Conservation (phyloP, 1,140 invertebrate species). For the Popillia japonica region DNA sequence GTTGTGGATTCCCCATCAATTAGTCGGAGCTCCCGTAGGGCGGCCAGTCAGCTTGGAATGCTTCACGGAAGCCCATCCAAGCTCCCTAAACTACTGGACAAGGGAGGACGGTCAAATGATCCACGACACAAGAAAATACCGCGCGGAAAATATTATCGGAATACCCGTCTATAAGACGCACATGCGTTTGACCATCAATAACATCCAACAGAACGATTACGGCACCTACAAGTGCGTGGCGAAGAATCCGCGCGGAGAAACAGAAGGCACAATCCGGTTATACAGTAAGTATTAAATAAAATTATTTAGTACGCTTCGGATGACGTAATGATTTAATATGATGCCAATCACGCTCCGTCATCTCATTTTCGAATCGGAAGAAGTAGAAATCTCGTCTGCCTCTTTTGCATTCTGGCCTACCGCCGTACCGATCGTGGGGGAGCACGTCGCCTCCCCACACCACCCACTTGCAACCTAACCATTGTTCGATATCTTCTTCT, state of each 20-base stretch:
- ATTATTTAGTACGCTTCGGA: not conserved
- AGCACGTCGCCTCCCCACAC: not conserved
- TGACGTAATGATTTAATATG: not conserved
- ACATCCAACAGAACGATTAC: conserved; percentile 80
- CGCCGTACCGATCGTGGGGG: not conserved
- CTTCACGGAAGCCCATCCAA: conserved; percentile 89
- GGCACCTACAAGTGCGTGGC: conserved; percentile 92
- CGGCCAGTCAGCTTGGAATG: conserved; percentile 87
- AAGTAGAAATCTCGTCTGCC: not conserved
- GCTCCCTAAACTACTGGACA: conserved; percentile 92
- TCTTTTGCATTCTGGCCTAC: conserved; percentile 4
- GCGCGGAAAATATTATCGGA: conserved; percentile 73
- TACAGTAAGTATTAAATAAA: conserved; percentile 80
- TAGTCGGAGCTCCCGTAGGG: conserved; percentile 82
- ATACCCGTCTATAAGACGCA: conserved; percentile 81
- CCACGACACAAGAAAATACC: conserved; percentile 84
- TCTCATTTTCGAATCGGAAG: not conserved
- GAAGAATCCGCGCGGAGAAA: conserved; percentile 91
- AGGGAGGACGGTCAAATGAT: conserved; percentile 88
- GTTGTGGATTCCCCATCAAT: conserved; percentile 89
- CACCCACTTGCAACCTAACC: too few species aligned
- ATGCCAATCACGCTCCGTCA: not conserved
- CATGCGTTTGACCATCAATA: conserved; percentile 80
- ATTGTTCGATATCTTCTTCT: conserved; percentile 43
- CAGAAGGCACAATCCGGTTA: conserved; percentile 87